phyloP scores from a whole-genome alignment of 2,888 invertebrate species.

The Tolmerus cingulatus region DNA sequence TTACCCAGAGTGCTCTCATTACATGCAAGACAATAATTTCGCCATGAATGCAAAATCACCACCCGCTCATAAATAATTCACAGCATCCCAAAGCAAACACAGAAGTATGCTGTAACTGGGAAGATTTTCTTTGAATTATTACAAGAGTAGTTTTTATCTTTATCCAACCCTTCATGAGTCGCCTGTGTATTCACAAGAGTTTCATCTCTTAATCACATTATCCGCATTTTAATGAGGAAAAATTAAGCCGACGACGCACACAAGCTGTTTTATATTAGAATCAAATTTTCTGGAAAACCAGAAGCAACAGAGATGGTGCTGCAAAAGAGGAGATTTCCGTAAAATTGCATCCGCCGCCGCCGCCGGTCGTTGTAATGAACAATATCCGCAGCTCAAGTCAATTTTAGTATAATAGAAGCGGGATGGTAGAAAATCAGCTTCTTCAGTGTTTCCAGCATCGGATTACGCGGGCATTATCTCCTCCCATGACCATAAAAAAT shows the following conservation, averaged over 20 bases:
- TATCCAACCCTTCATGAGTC: neutral
- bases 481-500: conserved; percentile 6
- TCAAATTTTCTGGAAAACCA: neutral
- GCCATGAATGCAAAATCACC: neutral
- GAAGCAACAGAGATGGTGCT: neutral
- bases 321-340: neutral
- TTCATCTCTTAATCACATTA: neutral
- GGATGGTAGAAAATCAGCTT: conserved; percentile 28
- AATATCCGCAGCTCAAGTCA: conserved; percentile 11
- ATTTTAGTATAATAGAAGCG: conserved; percentile 7
- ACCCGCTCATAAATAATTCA: neutral
- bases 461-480: conserved; percentile 25
- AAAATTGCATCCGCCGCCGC: neutral
- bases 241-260: neutral
- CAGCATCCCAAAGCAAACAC: neutral
- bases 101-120: neutral
- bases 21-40: neutral
- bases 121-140: neutral
- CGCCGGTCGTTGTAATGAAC: neutral
- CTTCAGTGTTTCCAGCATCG: neutral
- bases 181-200: neutral
- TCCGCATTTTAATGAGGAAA: neutral
- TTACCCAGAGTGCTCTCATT: neutral
- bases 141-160: neutral
- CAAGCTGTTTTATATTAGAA: neutral